phyloP scores from a whole-genome alignment of 2,888 invertebrate species.

The Lymantria dispar region DNA sequence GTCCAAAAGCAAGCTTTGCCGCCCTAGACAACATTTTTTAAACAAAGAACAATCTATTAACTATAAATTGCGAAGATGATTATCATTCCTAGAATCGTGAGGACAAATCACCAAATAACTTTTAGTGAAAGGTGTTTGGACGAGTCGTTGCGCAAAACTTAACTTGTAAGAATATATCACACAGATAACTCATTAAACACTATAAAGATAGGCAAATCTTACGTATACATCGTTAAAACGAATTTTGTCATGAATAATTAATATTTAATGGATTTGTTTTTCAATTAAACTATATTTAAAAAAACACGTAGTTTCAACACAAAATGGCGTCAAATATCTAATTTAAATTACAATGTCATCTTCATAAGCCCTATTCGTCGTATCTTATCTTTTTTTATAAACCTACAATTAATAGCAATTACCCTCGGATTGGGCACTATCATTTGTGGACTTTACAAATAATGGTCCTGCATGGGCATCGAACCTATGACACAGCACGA shows the following conservation, averaged over 20 bases:
- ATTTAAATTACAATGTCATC: not conserved
- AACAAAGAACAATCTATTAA: not conserved
- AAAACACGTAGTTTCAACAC: not conserved
- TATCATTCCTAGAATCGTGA: slow-evolving; percentile 8
- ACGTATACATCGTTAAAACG: not conserved
- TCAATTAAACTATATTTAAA: not conserved
- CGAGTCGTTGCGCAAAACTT: not conserved
- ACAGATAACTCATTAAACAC: not conserved
- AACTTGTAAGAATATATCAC: slow-evolving; percentile 11
- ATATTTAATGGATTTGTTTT: not conserved
- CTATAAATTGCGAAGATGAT: slow-evolving; percentile 3
- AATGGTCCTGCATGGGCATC: too few species aligned
- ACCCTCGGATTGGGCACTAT: too few species aligned
- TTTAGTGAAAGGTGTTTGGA: slow-evolving; percentile 11
- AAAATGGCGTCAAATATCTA: not conserved
- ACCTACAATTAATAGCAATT: too few species aligned
- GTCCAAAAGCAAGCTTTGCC: too few species aligned
- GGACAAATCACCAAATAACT: slow-evolving; percentile 10
- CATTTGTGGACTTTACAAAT: too few species aligned
- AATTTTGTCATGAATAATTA: not conserved
- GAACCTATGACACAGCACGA: too few species aligned
- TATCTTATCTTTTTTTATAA: too few species aligned
- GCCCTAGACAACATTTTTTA: not conserved
- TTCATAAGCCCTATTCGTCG: not conserved
- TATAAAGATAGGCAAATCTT: not conserved